phyloP scores from a whole-genome alignment of 2,888 invertebrate genomes.

The Pomacea canaliculata region DNA sequence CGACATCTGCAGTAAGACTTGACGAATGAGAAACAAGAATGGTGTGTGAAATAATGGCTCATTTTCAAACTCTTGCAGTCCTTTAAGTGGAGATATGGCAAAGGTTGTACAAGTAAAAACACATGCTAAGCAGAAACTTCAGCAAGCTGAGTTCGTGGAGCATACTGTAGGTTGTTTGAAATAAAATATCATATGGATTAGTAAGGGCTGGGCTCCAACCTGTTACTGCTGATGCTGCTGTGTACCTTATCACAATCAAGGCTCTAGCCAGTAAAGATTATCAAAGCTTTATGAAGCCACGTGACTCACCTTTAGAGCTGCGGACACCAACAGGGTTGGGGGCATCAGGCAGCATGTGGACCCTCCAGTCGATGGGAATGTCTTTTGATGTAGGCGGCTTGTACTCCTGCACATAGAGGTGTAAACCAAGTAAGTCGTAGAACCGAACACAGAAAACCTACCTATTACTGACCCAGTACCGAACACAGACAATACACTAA shows the following conservation, averaged over 20 bases:
- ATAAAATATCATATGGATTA: not conserved
- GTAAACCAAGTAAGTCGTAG: not conserved
- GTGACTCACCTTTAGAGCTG: constrained; percentile 55
- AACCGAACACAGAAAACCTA: too few species aligned
- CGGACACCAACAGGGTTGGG: constrained; percentile 56
- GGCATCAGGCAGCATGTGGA: constrained; percentile 53
- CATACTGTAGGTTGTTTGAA: not conserved
- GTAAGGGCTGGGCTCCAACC: not conserved
- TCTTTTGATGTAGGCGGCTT: constrained; percentile 61
- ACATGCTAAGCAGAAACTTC: not conserved
- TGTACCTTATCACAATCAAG: too few species aligned
- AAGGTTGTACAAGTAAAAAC: not conserved
- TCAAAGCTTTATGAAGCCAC: not conserved
- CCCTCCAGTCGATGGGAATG: constrained; percentile 62
- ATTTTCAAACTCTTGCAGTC: too few species aligned
- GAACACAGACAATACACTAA: too few species aligned
- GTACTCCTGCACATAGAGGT: constrained; percentile 47
- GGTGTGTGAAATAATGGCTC: too few species aligned
- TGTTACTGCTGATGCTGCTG: too few species aligned
- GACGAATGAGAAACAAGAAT: too few species aligned
- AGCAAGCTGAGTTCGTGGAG: not conserved
- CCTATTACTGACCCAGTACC: too few species aligned
- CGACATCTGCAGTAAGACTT: too few species aligned
- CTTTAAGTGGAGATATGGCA: too few species aligned
- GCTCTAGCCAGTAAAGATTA: not conserved